These are phyloP conservation scores for Armadillidium nasatum DNA, from an alignment of 1,140 invertebrate genomes.

Conservation along the genomic window DNA sequence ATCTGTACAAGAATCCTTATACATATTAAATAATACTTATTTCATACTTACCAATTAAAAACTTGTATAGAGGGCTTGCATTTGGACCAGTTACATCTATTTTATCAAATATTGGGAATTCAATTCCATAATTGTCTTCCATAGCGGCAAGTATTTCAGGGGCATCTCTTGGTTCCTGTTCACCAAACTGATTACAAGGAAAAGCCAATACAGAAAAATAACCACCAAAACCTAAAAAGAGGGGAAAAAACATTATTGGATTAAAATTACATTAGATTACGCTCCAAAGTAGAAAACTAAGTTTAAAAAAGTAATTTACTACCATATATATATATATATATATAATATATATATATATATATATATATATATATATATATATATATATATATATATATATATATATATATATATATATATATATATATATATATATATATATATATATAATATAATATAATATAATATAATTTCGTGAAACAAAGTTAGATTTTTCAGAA, in stretches of 20 bases:
- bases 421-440: no score
- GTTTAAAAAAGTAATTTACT: no score
- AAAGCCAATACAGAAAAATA: constrained; percentile 53
- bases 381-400: no score
- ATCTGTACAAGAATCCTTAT: not conserved
- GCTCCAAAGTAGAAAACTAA: no score
- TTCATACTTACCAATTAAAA: constrained; percentile 51
- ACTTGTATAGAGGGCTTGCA: constrained; percentile 56
- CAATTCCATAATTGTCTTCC: constrained; percentile 49
- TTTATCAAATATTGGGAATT: constrained; percentile 55
- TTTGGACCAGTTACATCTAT: constrained; percentile 58
- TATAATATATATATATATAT: no score
- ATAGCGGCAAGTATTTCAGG: constrained; percentile 51
- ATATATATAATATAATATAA: no score
- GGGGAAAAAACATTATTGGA: not conserved
- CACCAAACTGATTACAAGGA: constrained; percentile 60
- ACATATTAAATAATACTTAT: not conserved
- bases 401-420: no score
- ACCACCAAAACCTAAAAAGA: constrained; percentile 40
- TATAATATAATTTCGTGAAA: no score
- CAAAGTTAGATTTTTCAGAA: no score
- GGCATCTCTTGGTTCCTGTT: constrained; percentile 53
- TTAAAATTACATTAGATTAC: no score
- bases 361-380: no score
- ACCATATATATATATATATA: no score